phyloP scores from a whole-genome alignment of 2,113 vertebrate species.

The Theropithecus gelada region DNA sequence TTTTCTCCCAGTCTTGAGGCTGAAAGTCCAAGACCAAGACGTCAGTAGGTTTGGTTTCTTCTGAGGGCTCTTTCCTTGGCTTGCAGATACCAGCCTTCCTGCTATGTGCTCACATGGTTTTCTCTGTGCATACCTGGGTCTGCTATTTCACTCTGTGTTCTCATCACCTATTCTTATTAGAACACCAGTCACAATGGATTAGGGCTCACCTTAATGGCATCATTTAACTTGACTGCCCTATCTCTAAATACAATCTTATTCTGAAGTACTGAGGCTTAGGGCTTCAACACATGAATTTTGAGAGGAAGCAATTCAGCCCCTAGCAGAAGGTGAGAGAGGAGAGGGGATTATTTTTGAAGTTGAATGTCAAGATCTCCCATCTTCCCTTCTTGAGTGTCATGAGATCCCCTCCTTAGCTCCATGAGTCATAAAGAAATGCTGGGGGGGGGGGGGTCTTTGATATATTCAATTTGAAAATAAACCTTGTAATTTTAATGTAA shows the following conservation, averaged over 20 bases:
- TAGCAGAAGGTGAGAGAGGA: neutral
- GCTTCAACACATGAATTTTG: neutral
- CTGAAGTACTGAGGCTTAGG: neutral
- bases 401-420: neutral
- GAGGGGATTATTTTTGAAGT: neutral
- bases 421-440: neutral
- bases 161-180: neutral
- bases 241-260: neutral
- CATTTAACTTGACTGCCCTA: neutral
- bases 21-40: neutral
- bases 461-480: slow-evolving; percentile 1
- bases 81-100: neutral
- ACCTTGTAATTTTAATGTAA: neutral
- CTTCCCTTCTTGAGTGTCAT: neutral
- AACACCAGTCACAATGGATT: neutral
- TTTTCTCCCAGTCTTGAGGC: neutral
- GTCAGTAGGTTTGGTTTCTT: neutral
- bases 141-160: neutral
- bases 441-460: neutral
- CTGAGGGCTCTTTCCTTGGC: neutral
- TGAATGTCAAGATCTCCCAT: neutral
- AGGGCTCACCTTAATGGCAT: neutral
- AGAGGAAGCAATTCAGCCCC: neutral
- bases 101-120: neutral
- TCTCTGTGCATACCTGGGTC: neutral